A percentile compares a stretch with the other conserved stretches of the same genome.
Evolutionary conservation across 2,797 vertebrate species (phyloP).

Genomic region (Platalea minor): DNA sequence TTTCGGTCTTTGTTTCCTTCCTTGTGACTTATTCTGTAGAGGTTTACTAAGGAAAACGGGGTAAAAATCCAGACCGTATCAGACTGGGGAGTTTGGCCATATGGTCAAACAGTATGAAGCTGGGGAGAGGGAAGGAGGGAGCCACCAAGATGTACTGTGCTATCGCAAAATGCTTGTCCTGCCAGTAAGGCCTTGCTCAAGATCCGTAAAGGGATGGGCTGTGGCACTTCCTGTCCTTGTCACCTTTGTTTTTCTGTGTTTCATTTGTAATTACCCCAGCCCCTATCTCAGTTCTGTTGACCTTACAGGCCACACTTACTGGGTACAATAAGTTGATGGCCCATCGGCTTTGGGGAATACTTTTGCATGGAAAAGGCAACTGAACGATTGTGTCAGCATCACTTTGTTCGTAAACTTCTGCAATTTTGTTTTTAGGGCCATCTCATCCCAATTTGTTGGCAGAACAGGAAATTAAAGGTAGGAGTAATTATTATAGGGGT

Average conservation of each 20-base stretch:
- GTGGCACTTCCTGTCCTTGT: background rate
- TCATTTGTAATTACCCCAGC: background rate
- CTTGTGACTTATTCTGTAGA: background rate
- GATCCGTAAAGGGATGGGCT: background rate
- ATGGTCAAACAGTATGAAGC: background rate
- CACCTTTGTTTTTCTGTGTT: background rate
- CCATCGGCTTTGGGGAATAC: background rate
- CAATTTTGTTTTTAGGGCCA: background rate
- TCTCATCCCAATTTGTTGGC: background rate
- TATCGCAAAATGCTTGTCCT: background rate
- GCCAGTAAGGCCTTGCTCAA: background rate
- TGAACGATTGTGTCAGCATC: background rate
- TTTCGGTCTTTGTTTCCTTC: background rate
- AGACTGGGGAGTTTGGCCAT: background rate
- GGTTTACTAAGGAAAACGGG: background rate
- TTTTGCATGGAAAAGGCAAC: background rate
- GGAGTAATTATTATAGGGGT: background rate
- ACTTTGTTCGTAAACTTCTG: background rate
- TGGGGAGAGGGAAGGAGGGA: background rate
- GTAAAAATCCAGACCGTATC: background rate
- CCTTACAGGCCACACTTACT: background rate
- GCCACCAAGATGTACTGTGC: accelerated
- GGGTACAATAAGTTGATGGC: background rate
- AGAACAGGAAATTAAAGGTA: background rate
- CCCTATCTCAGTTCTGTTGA: background rate